Evolutionary conservation across 2,888 invertebrate genomes (phyloP), one percentile per base, ranked within the genome.

Genomic region (Germaria angustata): DNA sequence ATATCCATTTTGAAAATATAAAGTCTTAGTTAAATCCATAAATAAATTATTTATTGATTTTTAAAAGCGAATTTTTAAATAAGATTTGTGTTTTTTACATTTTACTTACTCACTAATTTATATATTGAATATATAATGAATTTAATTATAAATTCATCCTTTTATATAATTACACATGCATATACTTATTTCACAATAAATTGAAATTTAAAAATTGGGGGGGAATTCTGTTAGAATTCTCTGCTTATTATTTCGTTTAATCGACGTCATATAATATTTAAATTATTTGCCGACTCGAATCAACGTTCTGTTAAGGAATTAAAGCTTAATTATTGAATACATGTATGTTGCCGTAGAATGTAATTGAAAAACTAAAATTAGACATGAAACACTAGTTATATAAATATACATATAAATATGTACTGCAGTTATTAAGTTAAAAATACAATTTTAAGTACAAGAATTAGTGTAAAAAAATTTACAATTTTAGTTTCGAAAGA

Each of bases 11-110:
- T n/a, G n/a, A n/a, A n/a, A n/a, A n/a, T n/a, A n/a, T n/a, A n/a
- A n/a, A n/a, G n/a, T n/a, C n/a, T n/a, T n/a, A n/a, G n/a, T 71
- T 76, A 55, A 73, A 73, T 78, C 66, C 59, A 53, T 59, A 68
- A 78, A 68, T 81, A 77, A 71, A 63, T 73, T 78, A 53, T 66
- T 73, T 82, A 73, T 69, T 63, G 68, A 69, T 57, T 80, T 75
- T 80, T 66, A 75, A 76, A 80, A 71, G 71, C 71, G 80, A 49
- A 68, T 78, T 78, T 65, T 81, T 65, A 73, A 78, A 81, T 78
- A 73, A 34, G n/a, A 9, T 24, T 55, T 32, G 15, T 71, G 46
- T 71, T 69, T 22, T 71, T 46, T 71, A 82, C 69, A 73, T 69
- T 73, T 36, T 41, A 68, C 63, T 59, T 71, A 71, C 13, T 46